Percentiles rank a stretch among this genome's conserved stretches.
These are phyloP conservation scores for Notodonta ziczac DNA, from an alignment of 2,888 invertebrate species.

Conservation along the genomic window DNA sequence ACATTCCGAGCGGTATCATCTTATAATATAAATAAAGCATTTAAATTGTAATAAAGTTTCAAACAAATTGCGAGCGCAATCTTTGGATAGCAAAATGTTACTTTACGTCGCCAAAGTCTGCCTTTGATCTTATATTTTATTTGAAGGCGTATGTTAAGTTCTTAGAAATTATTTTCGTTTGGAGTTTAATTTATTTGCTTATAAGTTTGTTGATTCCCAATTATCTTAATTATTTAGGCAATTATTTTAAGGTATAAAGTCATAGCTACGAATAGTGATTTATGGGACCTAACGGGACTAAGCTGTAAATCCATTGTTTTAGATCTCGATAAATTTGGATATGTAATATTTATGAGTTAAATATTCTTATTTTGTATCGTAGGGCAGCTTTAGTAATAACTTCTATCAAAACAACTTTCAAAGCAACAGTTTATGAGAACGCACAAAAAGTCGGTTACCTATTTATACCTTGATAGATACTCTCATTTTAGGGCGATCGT, in stretches of 20 bases:
- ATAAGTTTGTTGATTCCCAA: neutral
- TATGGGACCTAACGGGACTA: too few relatives aligned
- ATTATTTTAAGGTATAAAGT: too few relatives aligned
- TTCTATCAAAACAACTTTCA: neutral
- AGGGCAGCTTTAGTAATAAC: neutral
- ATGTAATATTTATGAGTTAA: too few relatives aligned
- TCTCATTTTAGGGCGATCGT: constrained; percentile 30
- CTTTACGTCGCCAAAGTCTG: constrained; percentile 21
- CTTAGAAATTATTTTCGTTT: constrained; percentile 5
- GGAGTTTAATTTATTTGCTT: constrained; percentile 1
- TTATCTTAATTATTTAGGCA: too few relatives aligned
- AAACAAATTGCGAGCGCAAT: constrained; percentile 28
- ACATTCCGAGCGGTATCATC: constrained; percentile 39
- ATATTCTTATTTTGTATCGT: too few relatives aligned
- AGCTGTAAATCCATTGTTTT: too few relatives aligned
- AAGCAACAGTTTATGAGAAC: constrained; percentile 1
- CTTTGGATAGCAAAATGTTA: constrained; percentile 19
- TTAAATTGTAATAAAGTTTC: constrained; percentile 36
- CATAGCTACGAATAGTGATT: too few relatives aligned
- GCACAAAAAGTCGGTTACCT: constrained; percentile 21
- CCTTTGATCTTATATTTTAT: constrained; percentile 19
- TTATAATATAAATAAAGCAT: constrained; percentile 31
- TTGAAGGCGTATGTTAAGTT: constrained; percentile 4
- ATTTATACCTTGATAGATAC: constrained; percentile 37
- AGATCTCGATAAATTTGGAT: too few relatives aligned